Evolutionary conservation across 2,888 invertebrate genomes (phyloP).

Genomic region (Graphium colonna): DNA sequence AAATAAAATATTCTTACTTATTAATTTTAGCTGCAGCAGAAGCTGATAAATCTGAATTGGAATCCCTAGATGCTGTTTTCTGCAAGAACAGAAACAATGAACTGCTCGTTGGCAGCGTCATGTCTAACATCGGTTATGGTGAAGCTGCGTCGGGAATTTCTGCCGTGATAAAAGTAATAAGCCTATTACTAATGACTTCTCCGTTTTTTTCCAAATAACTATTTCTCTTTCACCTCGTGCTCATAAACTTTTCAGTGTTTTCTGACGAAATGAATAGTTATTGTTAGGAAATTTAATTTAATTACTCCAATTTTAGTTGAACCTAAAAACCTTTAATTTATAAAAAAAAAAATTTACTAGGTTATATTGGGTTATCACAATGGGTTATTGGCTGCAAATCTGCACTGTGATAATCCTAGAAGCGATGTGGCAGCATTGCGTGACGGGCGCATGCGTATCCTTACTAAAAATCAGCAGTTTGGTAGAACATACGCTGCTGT

Average conservation of each 20-base stretch:
- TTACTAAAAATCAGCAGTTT: constrained; percentile 78
- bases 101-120: constrained; percentile 56
- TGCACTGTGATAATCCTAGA: constrained; percentile 82
- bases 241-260: too few species aligned
- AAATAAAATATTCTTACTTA: too few species aligned
- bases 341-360: too few species aligned
- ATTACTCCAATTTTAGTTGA: too few species aligned
- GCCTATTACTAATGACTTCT: too few species aligned
- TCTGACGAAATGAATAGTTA: too few species aligned
- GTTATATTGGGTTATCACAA: constrained; percentile 82
- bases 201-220: too few species aligned
- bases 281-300: too few species aligned
- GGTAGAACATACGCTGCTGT: constrained; percentile 64
- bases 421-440: constrained; percentile 62
- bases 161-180: constrained; percentile 69
- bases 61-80: constrained; percentile 73
- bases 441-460: constrained; percentile 77
- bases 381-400: constrained; percentile 84
- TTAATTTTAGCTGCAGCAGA: constrained; percentile 57
- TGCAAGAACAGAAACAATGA: constrained; percentile 68
- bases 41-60: constrained; percentile 80
- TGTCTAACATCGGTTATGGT: constrained; percentile 34
- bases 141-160: too few species aligned
- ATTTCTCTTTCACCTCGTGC: too few species aligned
- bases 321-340: too few species aligned